Percentiles rank a stretch among this genome's conserved stretches.
Evolutionary conservation across 2,888 invertebrate species (phyloP).

Genomic region (Microplitis deprimator): DNA sequence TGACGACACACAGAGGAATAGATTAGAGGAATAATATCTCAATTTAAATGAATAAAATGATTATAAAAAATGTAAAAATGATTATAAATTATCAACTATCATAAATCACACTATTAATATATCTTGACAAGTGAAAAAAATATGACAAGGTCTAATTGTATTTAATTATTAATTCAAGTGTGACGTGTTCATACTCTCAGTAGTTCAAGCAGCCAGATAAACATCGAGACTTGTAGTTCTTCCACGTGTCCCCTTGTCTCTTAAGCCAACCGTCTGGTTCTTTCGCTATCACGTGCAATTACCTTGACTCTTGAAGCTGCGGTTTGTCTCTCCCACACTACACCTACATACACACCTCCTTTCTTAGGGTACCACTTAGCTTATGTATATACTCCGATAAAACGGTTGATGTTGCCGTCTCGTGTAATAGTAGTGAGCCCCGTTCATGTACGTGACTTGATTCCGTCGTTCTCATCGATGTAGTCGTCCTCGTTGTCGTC

Average conservation of each 20-base stretch:
- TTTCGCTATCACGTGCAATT: conserved; percentile 36
- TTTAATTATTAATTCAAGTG: conserved; percentile 47
- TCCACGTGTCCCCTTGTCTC: conserved; percentile 18
- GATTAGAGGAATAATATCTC: conserved; percentile 34
- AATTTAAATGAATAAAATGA: background rate
- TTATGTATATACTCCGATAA: background rate
- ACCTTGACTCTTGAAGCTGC: conserved; percentile 32
- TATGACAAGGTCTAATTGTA: conserved; percentile 43
- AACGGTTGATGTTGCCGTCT: background rate
- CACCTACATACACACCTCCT: conserved; percentile 20
- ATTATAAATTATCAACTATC: too few relatives aligned
- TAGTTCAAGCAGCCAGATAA: conserved; percentile 39
- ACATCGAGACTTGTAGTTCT: conserved; percentile 36
- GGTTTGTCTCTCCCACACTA: conserved; percentile 19
- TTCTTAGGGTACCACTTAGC: conserved; percentile 18
- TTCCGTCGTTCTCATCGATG: conserved; percentile 22
- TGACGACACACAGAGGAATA: conserved; percentile 32
- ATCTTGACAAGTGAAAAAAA: too few relatives aligned
- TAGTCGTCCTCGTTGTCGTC: conserved; percentile 18
- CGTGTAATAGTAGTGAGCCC: conserved; percentile 7
- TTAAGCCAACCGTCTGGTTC: background rate
- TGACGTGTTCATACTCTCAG: conserved; percentile 29
- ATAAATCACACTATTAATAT: too few relatives aligned
- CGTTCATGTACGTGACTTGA: conserved; percentile 38
- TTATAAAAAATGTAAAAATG: background rate